Base-by-base conservation (phyloP, 2,797 vertebrate species). In the Myripristis murdjan region DNA sequence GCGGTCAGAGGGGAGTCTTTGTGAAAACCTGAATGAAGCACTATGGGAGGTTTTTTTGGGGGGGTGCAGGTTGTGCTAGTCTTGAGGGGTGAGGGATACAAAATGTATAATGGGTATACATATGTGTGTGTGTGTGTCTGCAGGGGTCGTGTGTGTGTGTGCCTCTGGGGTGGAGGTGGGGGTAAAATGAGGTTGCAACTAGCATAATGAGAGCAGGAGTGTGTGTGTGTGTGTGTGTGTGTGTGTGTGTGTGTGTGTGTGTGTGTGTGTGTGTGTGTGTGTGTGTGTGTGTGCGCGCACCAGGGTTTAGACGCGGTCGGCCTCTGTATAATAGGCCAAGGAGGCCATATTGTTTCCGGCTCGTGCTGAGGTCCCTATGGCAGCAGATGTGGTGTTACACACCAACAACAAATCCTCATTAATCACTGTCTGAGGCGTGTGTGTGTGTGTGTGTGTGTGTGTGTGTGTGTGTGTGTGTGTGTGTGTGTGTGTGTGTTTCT, bases 371-470 rank as follows among this genome's bases (percentile, higher is more conserved):
- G 67, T 85, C 85, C 76, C 75, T n/a, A 47, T 76, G 75, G 89
- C 74, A 91, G 93, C 94, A 95, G 92, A 93, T 95, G 93, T 87
- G 86, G 78, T 73, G 78, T 85, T 88, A 89, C 83, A 70, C 81
- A 86, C 84, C 78, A 77, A 79, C 89, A 84, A 85, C 89, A 82
- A 81, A 89, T 89, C 74, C 86, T 91, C 89, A 93, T 95, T 93
- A 91, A 94, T 94, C 94, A 92, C 73, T 85, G 88, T 90, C 92
- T 64, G 54, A n/a, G n/a, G n/a, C n/a, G n/a, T n/a, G n/a, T n/a
- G n/a, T n/a, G n/a, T n/a, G n/a, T n/a, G n/a, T 23, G 54, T 20
- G 10, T 23, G 53, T 1, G 12, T 37, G 28, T 48, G 76, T 70
- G 70, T 49, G 44, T 56, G 22, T 59, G 57, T 61, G 49, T 61